phyloP scores from a whole-genome alignment of 1,140 invertebrate genomes.

The Hestina assimilis region DNA sequence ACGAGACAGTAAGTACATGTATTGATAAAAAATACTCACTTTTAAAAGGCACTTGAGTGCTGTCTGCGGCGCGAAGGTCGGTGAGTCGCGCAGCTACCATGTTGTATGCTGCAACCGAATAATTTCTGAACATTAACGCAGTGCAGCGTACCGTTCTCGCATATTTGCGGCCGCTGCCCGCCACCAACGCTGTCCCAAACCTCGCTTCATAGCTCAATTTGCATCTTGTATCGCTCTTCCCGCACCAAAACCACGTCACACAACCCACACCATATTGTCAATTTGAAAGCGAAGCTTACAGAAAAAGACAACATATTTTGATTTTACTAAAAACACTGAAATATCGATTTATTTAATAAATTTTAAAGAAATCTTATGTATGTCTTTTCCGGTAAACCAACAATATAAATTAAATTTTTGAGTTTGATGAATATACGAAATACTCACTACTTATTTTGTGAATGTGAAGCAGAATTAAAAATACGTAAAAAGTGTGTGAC shows the following conservation, averaged over 20 bases:
- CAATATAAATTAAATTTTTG: too few species aligned
- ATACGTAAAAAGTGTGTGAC: too few species aligned
- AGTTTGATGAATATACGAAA: too few species aligned
- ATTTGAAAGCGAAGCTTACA: conserved; percentile 42
- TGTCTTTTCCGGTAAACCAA: too few species aligned
- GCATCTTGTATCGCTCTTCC: conserved; percentile 9
- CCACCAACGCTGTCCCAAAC: conserved; percentile 36
- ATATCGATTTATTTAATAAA: too few species aligned
- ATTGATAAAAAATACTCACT: conserved; percentile 90
- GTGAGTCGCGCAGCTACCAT: conserved; percentile 97
- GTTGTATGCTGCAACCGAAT: conserved; percentile 94
- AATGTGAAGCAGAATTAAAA: too few species aligned
- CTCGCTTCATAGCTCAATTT: too few species aligned
- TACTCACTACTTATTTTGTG: too few species aligned
- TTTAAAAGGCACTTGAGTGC: conserved; percentile 98
- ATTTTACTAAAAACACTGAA: too few species aligned
- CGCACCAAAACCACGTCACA: conserved; percentile 7
- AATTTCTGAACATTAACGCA: conserved; percentile 82
- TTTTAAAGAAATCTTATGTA: too few species aligned
- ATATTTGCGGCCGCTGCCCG: conserved; percentile 50
- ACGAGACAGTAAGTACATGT: neutral
- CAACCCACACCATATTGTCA: conserved; percentile 69
- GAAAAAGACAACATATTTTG: neutral
- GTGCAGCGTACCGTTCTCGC: conserved; percentile 51
- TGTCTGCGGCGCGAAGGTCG: conserved; percentile 89